Base-by-base conservation (phyloP, 1,140 invertebrate genomes). In the Drosophila pallidifrons region DNA sequence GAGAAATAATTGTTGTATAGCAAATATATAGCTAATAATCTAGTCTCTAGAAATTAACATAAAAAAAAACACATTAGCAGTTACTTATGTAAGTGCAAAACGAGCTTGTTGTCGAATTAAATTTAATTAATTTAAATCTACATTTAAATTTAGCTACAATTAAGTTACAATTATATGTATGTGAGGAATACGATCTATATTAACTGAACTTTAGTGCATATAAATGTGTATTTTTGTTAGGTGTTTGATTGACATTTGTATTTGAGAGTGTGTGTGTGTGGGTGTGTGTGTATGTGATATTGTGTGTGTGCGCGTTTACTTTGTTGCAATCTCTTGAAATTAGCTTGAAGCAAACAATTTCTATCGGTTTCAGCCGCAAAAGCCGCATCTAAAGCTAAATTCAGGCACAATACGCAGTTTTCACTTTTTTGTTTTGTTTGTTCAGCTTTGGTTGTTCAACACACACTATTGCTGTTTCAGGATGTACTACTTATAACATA, bases 51-150 rank as follows among this genome's bases (percentile, higher is more conserved):
- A 60, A 15, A 55, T 47, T 38, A 60, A 75, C 15, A 64, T 47
- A 67, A 25, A 20, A 25, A 25, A 25, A 25, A 25, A 25, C 54
- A 67, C 43, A 60, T 72, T 73, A 87, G 88, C 61, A 72, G 81
- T 83, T 91, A 82, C 70, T 90, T 90, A 86, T 82, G 79, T 86
- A 86, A 86, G 79, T 86, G 87, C 79, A 90, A 90, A 90, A 90
- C 86, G 86, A 90, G 87, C 87, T 89, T 89, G 85, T 89, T 89
- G 86, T 89, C 81, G 70, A 87, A 91, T 82, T 83, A 88, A 80
- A 82, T 87, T 77, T 67, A 83, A 73, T 68, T 66, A 82, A 72
- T 65, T 64, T 70, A 81, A 49, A 61, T 49, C 49, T 77, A 86
- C 77, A 71, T 88, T 86, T 54, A 75, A 88, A 78, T 45, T 82